Conservation (phyloP, 2,113 vertebrate species). For the Anguilla japonica region DNA sequence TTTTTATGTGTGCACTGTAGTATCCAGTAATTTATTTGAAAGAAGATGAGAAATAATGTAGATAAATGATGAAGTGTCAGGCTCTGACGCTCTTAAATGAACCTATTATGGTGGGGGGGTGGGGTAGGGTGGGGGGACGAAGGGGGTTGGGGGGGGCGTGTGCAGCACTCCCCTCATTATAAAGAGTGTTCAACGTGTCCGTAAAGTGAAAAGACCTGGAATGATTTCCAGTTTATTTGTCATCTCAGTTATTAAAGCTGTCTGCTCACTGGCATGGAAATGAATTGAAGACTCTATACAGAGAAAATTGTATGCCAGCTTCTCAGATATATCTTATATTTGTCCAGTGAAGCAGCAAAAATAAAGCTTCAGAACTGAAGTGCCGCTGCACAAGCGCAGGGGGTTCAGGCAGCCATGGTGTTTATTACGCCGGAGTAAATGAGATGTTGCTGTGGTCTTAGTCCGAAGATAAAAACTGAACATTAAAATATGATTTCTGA, state of each 20-base stretch:
- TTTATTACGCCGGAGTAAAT: conserved; percentile 66
- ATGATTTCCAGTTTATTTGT: conserved; percentile 91
- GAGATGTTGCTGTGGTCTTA: conserved; percentile 50
- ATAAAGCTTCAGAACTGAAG: conserved; percentile 78
- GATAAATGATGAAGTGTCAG: conserved; percentile 90
- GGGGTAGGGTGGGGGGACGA: conserved; percentile 68
- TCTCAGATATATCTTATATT: conserved; percentile 84
- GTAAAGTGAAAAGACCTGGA: conserved; percentile 86
- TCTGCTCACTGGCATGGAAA: conserved; percentile 85
- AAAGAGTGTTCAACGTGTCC: conserved; percentile 87
- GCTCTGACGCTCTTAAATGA: conserved; percentile 88
- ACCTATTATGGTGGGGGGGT: conserved; percentile 69
- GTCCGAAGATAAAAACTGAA: conserved; percentile 53
- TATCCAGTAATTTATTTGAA: conserved; percentile 89
- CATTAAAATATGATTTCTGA: conserved; percentile 61
- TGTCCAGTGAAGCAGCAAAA: conserved; percentile 83
- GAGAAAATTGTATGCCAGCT: conserved; percentile 84
- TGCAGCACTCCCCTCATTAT: conserved; percentile 87
- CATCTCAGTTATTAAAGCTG: conserved; percentile 90
- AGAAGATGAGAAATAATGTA: conserved; percentile 87
- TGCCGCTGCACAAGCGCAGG: conserved; percentile 68
- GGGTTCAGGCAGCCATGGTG: conserved; percentile 38
- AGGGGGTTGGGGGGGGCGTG: conserved; percentile 69
- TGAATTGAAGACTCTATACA: conserved; percentile 83
- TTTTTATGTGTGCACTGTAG: conserved; percentile 87